Evolutionary conservation across 2,888 invertebrate genomes (phyloP).

Genomic region (Drosophila ochracea): DNA sequence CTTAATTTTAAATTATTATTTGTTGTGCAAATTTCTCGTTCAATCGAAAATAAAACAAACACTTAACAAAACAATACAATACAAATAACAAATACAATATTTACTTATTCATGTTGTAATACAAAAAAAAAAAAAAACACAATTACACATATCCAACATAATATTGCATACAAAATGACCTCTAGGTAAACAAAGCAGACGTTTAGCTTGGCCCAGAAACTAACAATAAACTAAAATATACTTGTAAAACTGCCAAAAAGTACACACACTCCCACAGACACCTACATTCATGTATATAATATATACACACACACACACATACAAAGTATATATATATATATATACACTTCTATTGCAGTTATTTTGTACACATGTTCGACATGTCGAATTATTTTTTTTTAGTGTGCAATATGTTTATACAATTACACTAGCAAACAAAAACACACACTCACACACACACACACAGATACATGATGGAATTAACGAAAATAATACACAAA

Average conservation of each 20-base stretch:
- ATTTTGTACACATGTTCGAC: conserved; percentile 53
- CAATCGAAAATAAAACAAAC: conserved; percentile 45
- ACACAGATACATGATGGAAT: conserved; percentile 41
- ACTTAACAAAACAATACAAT: conserved; percentile 34
- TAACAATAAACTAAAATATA: conserved; percentile 36
- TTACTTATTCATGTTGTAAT: conserved; percentile 39
- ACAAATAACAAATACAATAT: conserved; percentile 42
- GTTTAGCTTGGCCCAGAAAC: conserved; percentile 37
- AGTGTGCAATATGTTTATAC: conserved; percentile 22
- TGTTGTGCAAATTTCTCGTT: conserved; percentile 78
- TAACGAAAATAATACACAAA: conserved; percentile 51
- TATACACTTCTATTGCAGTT: conserved; percentile 37
- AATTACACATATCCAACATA: conserved; percentile 28
- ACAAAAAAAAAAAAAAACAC: conserved; percentile 22
- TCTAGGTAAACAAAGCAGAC: conserved; percentile 55
- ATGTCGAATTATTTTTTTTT: conserved; percentile 63
- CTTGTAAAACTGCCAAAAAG: conserved; percentile 34
- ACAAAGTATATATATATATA: not conserved
- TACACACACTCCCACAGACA: conserved; percentile 25
- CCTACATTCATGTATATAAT: conserved; percentile 9
- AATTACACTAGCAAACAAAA: conserved; percentile 2
- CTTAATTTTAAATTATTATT: conserved; percentile 63
- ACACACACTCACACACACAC: not conserved
- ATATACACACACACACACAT: not conserved
- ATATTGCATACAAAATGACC: conserved; percentile 31